Percentiles rank a stretch among this genome's conserved stretches.
These are phyloP conservation scores for Lates calcarifer DNA, from an alignment of 2,113 vertebrate genomes.

Conservation along the genomic window DNA sequence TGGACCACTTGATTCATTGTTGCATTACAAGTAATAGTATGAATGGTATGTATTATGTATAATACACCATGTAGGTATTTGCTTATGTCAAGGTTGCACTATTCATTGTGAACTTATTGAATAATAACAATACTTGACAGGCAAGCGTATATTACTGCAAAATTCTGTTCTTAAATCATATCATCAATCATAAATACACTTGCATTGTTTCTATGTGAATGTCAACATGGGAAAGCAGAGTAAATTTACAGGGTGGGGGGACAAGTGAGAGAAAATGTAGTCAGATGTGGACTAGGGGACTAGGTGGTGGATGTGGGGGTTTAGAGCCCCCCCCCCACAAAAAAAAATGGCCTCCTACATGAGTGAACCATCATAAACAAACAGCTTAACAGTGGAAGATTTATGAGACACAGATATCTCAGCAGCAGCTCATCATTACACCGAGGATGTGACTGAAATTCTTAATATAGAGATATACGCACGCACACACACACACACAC, in stretches of 20 bases:
- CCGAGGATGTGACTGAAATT: conserved; percentile 56
- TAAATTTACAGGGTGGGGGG: conserved; percentile 28
- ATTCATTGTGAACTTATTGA: too few species aligned
- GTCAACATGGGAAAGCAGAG: not conserved
- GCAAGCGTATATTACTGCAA: too few species aligned
- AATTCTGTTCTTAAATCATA: too few species aligned
- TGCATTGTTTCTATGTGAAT: not conserved
- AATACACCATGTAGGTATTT: too few species aligned
- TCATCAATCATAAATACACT: too few species aligned
- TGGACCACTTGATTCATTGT: too few species aligned
- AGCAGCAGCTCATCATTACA: conserved; percentile 63
- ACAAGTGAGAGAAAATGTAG: conserved; percentile 10
- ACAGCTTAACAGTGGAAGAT: conserved; percentile 56
- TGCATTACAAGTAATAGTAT: too few species aligned
- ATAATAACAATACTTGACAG: too few species aligned
- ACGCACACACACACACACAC: not conserved
- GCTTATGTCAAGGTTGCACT: too few species aligned
- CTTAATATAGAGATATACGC: conserved; percentile 11
- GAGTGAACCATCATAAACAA: conserved; percentile 51
- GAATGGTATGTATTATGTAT: too few species aligned
- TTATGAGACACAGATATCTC: conserved; percentile 70
- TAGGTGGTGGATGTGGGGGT: not conserved
- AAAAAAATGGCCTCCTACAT: not conserved
- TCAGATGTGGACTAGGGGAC: conserved; percentile 10
- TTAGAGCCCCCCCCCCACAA: too few species aligned